Conservation (phyloP, 2,888 invertebrate species). For the Zhuqinia jingwanae region DNA sequence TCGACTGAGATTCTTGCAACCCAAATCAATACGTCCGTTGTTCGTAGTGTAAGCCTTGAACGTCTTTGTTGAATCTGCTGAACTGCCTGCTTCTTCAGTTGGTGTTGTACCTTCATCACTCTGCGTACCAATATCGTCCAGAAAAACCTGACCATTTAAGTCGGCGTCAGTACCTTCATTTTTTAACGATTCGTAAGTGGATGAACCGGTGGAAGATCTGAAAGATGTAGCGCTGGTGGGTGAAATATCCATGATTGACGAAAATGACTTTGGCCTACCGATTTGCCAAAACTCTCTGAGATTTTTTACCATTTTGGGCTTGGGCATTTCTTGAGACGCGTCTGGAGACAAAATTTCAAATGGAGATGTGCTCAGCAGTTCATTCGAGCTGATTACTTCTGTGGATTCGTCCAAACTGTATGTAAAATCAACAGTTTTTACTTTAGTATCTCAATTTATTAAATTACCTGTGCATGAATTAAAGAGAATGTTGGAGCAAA, state of each 20-base stretch:
- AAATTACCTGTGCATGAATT: too few species aligned
- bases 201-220: slow-evolving; percentile 74
- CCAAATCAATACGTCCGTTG: neutral
- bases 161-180: slow-evolving; percentile 65
- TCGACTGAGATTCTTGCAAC: slow-evolving; percentile 26
- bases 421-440: too few species aligned
- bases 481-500: too few species aligned
- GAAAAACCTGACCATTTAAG: slow-evolving; percentile 75
- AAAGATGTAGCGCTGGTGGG: slow-evolving; percentile 62
- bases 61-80: slow-evolving; percentile 51
- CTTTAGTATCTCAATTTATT: too few species aligned
- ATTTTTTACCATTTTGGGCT: slow-evolving; percentile 78
- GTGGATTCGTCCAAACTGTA: slow-evolving; percentile 78
- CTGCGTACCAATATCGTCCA: slow-evolving; percentile 65
- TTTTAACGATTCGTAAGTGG: slow-evolving; percentile 72
- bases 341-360: slow-evolving; percentile 77
- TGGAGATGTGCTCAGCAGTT: slow-evolving; percentile 76
- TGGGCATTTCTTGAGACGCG: slow-evolving; percentile 54
- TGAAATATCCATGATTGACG: slow-evolving; percentile 51
- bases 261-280: slow-evolving; percentile 69
- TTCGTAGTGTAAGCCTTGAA: slow-evolving; percentile 10
- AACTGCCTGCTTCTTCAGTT: slow-evolving; percentile 44
- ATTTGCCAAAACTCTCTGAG: slow-evolving; percentile 78
- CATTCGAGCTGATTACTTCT: slow-evolving; percentile 76
- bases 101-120: slow-evolving; percentile 66